Base-by-base conservation (phyloP, 1,140 invertebrate species). In the Hesperophylax magnus region DNA sequence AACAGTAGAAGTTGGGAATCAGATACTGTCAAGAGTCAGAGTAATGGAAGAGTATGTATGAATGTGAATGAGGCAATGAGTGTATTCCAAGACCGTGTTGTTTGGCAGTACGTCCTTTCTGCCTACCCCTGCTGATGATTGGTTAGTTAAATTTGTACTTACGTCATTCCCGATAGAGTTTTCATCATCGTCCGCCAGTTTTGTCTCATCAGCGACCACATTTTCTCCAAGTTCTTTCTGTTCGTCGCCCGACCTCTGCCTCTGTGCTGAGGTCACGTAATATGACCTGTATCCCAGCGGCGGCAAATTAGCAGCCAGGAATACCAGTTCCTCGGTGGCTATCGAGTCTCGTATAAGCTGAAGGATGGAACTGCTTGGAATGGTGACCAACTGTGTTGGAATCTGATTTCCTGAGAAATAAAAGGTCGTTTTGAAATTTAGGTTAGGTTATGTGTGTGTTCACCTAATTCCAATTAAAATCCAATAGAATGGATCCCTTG, bases 271-370 rank as follows among this genome's bases (percentile, higher is more conserved):
- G 34, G 34, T 8, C 34, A 79, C 24, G 67, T 79, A 61, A 18
- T 39, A 79, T 0, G 93, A 91, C 15, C 91, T 90, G 83, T 92
- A 94, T 0, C 95, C 94, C 24, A 96, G 80, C 0, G 94, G 87
- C 11, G 94, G 94, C 0, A 96, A 84, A 56, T 92, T 87, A 58
- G 87, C 84, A 4, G 93, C 93, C 72, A 91, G 84, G 85, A 96
- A 96, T 20, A 94, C 88, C 0, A 96, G 86, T 80, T 96, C 95
- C 60, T 91, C 88, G 8, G 87, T 88, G 0, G 94, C 92, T 1
- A 81, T 86, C 67, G 93, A 94, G 0, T 83, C 85, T 71, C 95
- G 94, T 8, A 34, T 6, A 2, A 96, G 89, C 24, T 91, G 89
- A 1, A 90, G 84, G 0, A 96, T 88, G 14, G n/a, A 24, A 9